phyloP scores from a whole-genome alignment of 2,797 vertebrate species.

The Lithobates sylvaticus region DNA sequence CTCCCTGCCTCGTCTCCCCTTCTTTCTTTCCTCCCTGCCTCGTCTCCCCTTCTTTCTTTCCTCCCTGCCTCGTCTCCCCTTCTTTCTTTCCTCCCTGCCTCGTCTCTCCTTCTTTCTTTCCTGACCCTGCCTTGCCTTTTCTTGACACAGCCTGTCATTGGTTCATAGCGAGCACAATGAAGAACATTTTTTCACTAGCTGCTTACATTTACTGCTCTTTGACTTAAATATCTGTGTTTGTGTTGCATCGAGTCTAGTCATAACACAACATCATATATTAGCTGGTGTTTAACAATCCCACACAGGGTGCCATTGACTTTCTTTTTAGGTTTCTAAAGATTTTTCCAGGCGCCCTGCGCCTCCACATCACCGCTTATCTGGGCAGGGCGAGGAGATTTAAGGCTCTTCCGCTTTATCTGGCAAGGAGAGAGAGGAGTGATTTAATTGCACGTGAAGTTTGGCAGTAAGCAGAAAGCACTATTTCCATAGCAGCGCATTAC shows the following conservation, averaged over 20 bases:
- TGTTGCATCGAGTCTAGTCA: too few relatives aligned
- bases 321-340: too few relatives aligned
- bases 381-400: background rate
- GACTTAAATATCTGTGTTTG: too few relatives aligned
- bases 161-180: too few relatives aligned
- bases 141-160: background rate
- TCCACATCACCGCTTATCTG: background rate
- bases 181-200: too few relatives aligned
- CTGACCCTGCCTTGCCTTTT: background rate
- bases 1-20: background rate
- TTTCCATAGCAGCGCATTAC: constrained; percentile 68
- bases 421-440: constrained; percentile 34
- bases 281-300: too few relatives aligned
- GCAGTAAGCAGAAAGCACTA: constrained; percentile 41
- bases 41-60: background rate
- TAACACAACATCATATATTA: too few relatives aligned
- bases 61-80: background rate
- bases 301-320: too few relatives aligned
- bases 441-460: constrained; percentile 52
- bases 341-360: too few relatives aligned
- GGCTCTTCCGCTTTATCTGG: constrained; percentile 32
- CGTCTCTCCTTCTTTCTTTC: background rate
- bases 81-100: background rate
- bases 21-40: background rate
- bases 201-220: too few relatives aligned